Evolutionary conservation across 2,888 invertebrate species (phyloP), one percentile per base, ranked within the genome.

Genomic region (Venusia cambrica): DNA sequence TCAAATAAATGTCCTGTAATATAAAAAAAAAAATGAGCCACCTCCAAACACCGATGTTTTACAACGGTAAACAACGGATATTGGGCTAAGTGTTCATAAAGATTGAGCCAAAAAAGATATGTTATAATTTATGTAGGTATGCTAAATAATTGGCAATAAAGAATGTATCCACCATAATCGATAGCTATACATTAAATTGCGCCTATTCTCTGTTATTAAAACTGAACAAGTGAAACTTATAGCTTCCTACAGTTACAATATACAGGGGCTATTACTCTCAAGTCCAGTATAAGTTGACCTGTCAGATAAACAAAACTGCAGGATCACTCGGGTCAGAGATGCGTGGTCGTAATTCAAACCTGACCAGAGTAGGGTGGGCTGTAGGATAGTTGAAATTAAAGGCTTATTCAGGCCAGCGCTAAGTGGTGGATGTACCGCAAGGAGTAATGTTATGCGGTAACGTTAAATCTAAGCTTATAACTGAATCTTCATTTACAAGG

Each of bases 391-490:
- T 47, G 42, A 45, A 44, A 48, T 45, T 46, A 47, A 42, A 56
- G 44, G 47, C 45, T 20, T 46, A 44, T 40, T 38, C 41, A 60
- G 74, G 44, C 68, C 73, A 51, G 6, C 37, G 27, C 57, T 48
- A 51, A 58, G 45, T 67, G 66, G 78, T 42, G 26, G 18, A 31
- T 20, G 57, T 71, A 68, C 71, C 69, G 71, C 67, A 75, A 75
- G 70, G 65, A 70, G 63, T 70, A 65, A 69, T 73, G 69, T 62
- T 70, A 68, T 66, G 63, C 61, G 61, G 67, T 66, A 67, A 67
- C 61, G 61, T 68, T 71, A 62, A 70, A 70, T 69, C 64, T 63
- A 50, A 63, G 69, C 70, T 73, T 74, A 75, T 73, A 73, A 69
- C 69, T 68, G 72, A 69, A 65, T 69, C 65, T 67, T 68, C 61